Evolutionary conservation across 1,140 invertebrate genomes (phyloP), one percentile per base, ranked within the genome.

Genomic region (Zaprionus ornatus): DNA sequence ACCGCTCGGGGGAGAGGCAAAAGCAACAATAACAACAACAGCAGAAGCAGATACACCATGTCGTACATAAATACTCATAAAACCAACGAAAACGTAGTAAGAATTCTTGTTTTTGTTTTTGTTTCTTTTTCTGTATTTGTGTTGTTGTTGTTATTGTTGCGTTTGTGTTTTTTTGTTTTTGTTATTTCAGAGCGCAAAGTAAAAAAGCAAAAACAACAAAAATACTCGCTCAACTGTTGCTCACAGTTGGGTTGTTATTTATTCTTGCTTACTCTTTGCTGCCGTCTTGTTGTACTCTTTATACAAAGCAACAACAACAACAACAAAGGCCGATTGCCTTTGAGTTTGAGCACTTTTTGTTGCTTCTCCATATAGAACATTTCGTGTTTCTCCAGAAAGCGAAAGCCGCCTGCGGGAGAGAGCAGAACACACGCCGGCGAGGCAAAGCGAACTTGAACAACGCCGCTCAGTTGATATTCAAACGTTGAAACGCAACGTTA

Each of bases 301-400:
- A 25, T 29, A 25, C 48, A 54, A 55, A 27, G n/a, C 35, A 59
- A 25, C 35, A 56, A 56, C 12, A 57, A 66, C 45, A 50, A 27
- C 50, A 55, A 64, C 17, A 48, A 66, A 55, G 21, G 21, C 6
- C 27, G 61, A 45, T 21, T 61, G 17, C 23, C 50, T 69, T 32
- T 66, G 25, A 71, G 62, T 62, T 42, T 63, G 57, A 52, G 45
- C 19, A 56, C 21, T 37, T 64, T 64, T 56, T 25, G 29, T 32
- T 21, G 12, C 6, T n/a, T 32, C 35, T 6, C 54, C 12, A 29
- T 35, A 19, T 56, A 54, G 21, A 62, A 19, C 21, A 23, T 40
- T 69, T 32, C 9, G 23, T 21, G 52, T 68, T 82, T 88, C 80
- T 77, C 73, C 83, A 87, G 84, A 88, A 86, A 86, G 59, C 80